These are phyloP conservation scores for Caenorhabditis sp. DNA, from an alignment of 2,888 invertebrate genomes.

Conservation along the genomic window DNA sequence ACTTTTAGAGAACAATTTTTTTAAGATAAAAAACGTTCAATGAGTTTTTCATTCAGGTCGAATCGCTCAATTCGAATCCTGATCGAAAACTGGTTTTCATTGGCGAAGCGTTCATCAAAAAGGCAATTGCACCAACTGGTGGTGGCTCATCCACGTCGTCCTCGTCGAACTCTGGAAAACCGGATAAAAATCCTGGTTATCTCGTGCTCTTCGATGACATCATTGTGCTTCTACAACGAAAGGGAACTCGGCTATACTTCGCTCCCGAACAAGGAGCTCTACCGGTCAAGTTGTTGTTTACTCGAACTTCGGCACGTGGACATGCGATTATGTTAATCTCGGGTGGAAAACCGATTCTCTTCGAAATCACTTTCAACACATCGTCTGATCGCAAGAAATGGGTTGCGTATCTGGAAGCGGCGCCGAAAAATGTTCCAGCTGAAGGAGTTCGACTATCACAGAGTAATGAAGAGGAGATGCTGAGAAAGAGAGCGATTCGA, in stretches of 20 bases:
- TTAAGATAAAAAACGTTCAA: too few species aligned
- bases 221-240: slow-evolving; percentile 45
- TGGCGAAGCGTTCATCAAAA: slow-evolving; percentile 33
- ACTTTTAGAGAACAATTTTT: too few species aligned
- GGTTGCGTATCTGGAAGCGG: slow-evolving; percentile 41
- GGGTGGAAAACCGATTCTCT: slow-evolving; percentile 43
- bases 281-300: slow-evolving; percentile 41
- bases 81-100: slow-evolving; percentile 28
- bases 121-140: slow-evolving; percentile 7
- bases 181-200: slow-evolving; percentile 18
- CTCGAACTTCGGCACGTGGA: slow-evolving; percentile 41
- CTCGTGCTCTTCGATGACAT: slow-evolving; percentile 57
- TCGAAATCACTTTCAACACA: slow-evolving; percentile 49
- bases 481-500: slow-evolving; percentile 18
- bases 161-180: slow-evolving; percentile 12
- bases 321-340: slow-evolving; percentile 48
- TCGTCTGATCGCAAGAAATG: slow-evolving; percentile 49
- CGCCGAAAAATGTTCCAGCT: slow-evolving; percentile 34
- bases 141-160: slow-evolving; percentile 12
- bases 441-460: slow-evolving; percentile 25
- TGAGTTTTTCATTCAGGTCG: slow-evolving; percentile 18
- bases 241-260: slow-evolving; percentile 32
- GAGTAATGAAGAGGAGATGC: slow-evolving; percentile 24
- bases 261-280: slow-evolving; percentile 51
- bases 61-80: slow-evolving; percentile 17